Base-by-base conservation (phyloP, 2,113 vertebrate species). In the Canis aureus region DNA sequence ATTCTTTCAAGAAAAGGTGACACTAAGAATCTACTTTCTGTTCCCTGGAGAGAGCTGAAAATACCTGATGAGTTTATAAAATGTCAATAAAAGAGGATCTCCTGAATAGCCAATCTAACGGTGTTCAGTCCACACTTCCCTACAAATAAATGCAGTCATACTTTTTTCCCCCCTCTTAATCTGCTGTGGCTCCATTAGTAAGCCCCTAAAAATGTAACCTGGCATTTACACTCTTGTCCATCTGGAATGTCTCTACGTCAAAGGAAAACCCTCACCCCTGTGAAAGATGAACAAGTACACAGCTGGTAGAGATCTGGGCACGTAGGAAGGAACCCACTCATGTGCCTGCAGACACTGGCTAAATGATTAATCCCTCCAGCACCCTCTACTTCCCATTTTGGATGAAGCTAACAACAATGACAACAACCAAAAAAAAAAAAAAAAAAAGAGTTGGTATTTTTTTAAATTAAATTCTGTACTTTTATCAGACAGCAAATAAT, bases 181-280 rank as follows among this genome's bases (percentile, higher is more conserved):
- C 95, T 91, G 81, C 89, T 82, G 32, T 74, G 91, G 74, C 82
- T 97, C 97, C 94, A 95, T 94, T 95, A 92, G 87, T 97, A 96
- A 98, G 95, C 79, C 94, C 95, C 90, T 96, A 95, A 97, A 97
- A 97, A 95, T 94, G 93, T 95, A 96, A 95, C 89, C 82, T 90
- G 95, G 96, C 91, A 91, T 90, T 90, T 94, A 93, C 55, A 97
- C 83, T 76, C 89, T 55, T 87, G 62, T 94, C 57, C 85, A 96
- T 93, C 94, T 97, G 93, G 96, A 97, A 97, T 95, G 66, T 83
- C 81, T 95, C 95, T 92, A 92, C 11, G 32, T 97, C 95, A 97
- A 64, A 98, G 84, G 86, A 84, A 97, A 98, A 79, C 79, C 94
- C 91, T 96, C 78, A 53, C 27, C 16, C 43, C 25, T 5, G n/a